These are phyloP conservation scores for Drosophila nasuta DNA, from an alignment of 1,140 invertebrate species.

Conservation along the genomic window DNA sequence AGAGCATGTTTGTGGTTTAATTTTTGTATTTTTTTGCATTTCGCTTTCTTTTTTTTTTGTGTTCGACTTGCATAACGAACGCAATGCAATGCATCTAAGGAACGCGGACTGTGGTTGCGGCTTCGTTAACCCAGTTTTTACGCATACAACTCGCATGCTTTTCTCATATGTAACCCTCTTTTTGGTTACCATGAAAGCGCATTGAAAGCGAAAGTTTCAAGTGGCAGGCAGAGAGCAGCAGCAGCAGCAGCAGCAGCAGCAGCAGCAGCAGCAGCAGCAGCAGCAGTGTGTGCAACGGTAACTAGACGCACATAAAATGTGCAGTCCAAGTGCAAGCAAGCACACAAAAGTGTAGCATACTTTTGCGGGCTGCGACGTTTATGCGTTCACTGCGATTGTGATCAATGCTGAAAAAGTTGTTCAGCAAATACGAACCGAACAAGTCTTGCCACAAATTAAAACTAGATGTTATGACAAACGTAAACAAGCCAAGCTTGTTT, in stretches of 20 bases:
- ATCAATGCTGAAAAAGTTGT: background rate
- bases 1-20: background rate
- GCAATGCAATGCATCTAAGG: constrained; percentile 46
- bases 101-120: constrained; percentile 42
- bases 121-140: constrained; percentile 78
- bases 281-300: constrained; percentile 12
- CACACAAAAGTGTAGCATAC: constrained; percentile 53
- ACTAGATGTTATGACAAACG: background rate
- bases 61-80: constrained; percentile 29
- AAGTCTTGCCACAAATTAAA: constrained; percentile 2
- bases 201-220: constrained; percentile 76
- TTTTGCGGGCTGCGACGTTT: constrained; percentile 34
- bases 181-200: constrained; percentile 47
- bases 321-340: constrained; percentile 38
- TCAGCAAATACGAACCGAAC: background rate
- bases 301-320: constrained; percentile 50
- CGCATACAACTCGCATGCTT: constrained; percentile 4
- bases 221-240: constrained; percentile 38
- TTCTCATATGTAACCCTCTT: constrained; percentile 31
- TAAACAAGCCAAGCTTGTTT: background rate
- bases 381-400: constrained; percentile 10
- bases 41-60: background rate
- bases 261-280: constrained; percentile 9
- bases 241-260: too few relatives aligned
- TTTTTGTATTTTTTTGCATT: constrained; percentile 6